These are phyloP conservation scores for Panzeria rudis DNA, from an alignment of 2,888 invertebrate genomes.

Conservation along the genomic window DNA sequence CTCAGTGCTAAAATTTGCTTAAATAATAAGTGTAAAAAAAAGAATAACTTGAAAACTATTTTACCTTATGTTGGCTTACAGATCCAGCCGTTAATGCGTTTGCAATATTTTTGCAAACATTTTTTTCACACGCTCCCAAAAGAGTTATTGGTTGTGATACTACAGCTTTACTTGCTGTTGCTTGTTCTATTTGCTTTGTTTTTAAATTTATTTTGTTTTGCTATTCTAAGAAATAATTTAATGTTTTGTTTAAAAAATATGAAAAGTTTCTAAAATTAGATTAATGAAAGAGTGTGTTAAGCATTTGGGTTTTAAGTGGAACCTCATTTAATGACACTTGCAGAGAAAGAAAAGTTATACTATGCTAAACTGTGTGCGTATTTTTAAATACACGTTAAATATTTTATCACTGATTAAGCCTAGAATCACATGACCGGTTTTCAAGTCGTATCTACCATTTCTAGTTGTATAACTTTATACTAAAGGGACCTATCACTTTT, in stretches of 20 bases:
- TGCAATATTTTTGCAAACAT: conserved; percentile 36
- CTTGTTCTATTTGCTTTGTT: background rate
- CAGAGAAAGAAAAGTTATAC: background rate
- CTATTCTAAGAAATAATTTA: conserved; percentile 34
- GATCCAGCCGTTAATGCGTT: conserved; percentile 15
- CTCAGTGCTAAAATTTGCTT: conserved; percentile 38
- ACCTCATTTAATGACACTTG: no score
- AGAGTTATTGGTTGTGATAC: background rate
- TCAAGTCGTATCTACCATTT: no score
- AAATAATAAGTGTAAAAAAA: background rate
- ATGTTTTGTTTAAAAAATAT: background rate
- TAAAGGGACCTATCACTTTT: no score
- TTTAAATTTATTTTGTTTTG: conserved; percentile 19
- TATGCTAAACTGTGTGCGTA: background rate
- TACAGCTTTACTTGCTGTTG: background rate
- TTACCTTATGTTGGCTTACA: conserved; percentile 1
- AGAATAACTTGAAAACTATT: background rate
- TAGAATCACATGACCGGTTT: no score
- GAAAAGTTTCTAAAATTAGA: background rate
- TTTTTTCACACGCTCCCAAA: conserved; percentile 43
- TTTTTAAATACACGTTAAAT: no score
- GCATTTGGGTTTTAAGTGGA: background rate
- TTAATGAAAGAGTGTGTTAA: background rate
- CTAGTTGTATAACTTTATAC: no score
- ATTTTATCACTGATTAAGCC: no score